These are phyloP conservation scores for Halocaridina rubra DNA, from an alignment of 2,888 invertebrate species.

Conservation along the genomic window DNA sequence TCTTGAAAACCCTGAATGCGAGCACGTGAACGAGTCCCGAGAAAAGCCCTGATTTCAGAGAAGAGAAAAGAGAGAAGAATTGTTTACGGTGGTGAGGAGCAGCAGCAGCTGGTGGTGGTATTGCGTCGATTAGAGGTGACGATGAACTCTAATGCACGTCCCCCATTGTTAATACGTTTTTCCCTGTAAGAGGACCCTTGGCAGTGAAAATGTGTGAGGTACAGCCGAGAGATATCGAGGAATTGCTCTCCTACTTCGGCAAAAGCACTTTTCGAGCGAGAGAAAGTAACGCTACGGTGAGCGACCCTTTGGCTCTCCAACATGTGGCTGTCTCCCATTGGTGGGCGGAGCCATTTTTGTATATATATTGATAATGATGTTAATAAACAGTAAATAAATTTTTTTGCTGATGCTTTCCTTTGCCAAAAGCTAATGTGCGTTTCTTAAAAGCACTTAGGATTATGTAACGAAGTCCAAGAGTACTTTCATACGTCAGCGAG, in stretches of 20 bases:
- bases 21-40: too few relatives aligned
- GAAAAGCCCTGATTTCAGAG: too few relatives aligned
- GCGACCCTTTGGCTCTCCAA: not conserved
- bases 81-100: conserved; percentile 16
- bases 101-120: not conserved
- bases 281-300: conserved; percentile 24
- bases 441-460: too few relatives aligned
- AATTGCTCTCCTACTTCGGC: conserved; percentile 7
- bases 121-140: not conserved
- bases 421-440: too few relatives aligned
- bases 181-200: not conserved
- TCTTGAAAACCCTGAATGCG: too few relatives aligned
- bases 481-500: too few relatives aligned
- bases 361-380: too few relatives aligned
- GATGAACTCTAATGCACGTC: not conserved
- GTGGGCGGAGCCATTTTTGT: conserved; percentile 11
- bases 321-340: conserved; percentile 11
- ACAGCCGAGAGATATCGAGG: conserved; percentile 19
- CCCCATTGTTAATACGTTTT: not conserved
- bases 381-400: too few relatives aligned
- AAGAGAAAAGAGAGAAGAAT: not conserved
- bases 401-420: too few relatives aligned
- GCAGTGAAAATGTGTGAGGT: not conserved
- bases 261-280: conserved; percentile 38
- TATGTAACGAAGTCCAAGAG: too few relatives aligned